These are phyloP conservation scores for Meandrusa payeni DNA, from an alignment of 2,888 invertebrate species.

Conservation along the genomic window DNA sequence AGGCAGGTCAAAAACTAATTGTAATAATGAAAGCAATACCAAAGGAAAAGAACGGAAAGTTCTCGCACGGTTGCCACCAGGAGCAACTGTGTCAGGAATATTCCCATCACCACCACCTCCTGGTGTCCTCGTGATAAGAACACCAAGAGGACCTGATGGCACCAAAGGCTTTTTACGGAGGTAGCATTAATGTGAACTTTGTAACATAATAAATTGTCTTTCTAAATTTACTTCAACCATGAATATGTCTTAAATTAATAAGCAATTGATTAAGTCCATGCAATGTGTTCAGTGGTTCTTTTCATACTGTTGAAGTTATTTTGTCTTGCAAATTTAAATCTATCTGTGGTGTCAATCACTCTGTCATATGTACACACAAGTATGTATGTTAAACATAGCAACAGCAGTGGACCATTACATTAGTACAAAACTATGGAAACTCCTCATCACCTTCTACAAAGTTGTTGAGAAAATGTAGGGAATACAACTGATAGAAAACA, in stretches of 20 bases:
- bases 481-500: too few relatives aligned
- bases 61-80: conserved; percentile 58
- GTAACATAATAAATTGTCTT: conserved; percentile 15
- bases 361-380: too few relatives aligned
- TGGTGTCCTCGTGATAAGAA: conserved; percentile 82
- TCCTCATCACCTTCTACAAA: too few relatives aligned
- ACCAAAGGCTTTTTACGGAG: conserved; percentile 76
- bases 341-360: too few relatives aligned
- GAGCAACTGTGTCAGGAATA: conserved; percentile 53
- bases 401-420: too few relatives aligned
- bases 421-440: too few relatives aligned
- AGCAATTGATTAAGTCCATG: conserved; percentile 1
- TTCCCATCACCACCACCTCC: conserved; percentile 70
- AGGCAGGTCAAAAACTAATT: conserved; percentile 53
- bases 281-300: conserved; percentile 7
- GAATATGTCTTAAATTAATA: conserved; percentile 17
- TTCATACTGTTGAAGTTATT: conserved; percentile 9
- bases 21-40: conserved; percentile 51
- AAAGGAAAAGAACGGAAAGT: conserved; percentile 71
- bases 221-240: conserved; percentile 12
- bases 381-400: too few relatives aligned
- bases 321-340: conserved; percentile 1
- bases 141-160: conserved; percentile 90
- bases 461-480: too few relatives aligned
- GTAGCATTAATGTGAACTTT: conserved; percentile 53